Base-by-base conservation (phyloP, 2,888 invertebrate genomes). In the Ophonus ardosiacus region DNA sequence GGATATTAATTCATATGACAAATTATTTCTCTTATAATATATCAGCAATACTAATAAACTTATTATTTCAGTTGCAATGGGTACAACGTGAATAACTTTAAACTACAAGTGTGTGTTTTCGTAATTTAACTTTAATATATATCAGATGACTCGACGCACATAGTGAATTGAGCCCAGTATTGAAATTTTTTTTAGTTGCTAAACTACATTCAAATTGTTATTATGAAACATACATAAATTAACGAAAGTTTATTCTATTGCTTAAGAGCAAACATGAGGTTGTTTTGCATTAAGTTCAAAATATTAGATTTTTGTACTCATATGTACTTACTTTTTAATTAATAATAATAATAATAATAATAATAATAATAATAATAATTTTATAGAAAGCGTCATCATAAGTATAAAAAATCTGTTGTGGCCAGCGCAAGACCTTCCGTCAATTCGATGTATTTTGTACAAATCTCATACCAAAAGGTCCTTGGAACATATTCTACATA, bases 161-260 rank as follows among this genome's bases (percentile, higher is more conserved):
- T 21, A 21, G 3, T 21, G 21, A 21, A 21, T 21, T 21, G 31
- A 31, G 31, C 31, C 31, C 31, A 31, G 31, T 17, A 7, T 59
- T 59, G 17, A 7, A 18, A 59, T 31, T 59, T 59, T 8, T 59
- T 59, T n/a, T 63, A 18, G 63, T 24, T 63, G 8, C 63, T 10
- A 63, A 18, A 63, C 63, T 24, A 63, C 63, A 63, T 63, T 63
- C 63, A 24, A 63, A 63, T 10, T 6, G 24, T 18, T 63, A 63
- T 63, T 63, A 24, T 63, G 63, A 24, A 63, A 63, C 7, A 63
- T 63, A 24, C 24, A 24, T 63, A n/a, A 17, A 17, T 61, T 7
- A 24, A 63, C 1, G 13, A 24, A 63, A 63, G 63, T 63, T 63
- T 18, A 24, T 13, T 24, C 6, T 24, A 24, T 63, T 63, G 5